phyloP scores from a whole-genome alignment of 2,797 vertebrate genomes.

The Peromyscus nudipes region DNA sequence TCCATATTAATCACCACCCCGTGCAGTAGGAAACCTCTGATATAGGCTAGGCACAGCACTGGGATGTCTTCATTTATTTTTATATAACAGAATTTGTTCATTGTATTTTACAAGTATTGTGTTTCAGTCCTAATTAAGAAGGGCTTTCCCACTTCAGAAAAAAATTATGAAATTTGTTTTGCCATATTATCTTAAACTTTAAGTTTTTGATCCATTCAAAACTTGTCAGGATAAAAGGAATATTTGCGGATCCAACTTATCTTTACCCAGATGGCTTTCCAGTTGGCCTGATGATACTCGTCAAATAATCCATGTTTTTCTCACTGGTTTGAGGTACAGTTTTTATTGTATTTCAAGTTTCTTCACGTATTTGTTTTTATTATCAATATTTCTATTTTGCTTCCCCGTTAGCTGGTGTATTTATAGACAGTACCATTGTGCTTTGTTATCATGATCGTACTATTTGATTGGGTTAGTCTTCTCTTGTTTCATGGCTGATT shows the following conservation, averaged over 20 bases:
- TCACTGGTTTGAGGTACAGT: background rate
- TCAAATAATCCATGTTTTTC: background rate
- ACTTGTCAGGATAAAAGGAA: background rate
- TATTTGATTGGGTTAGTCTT: background rate
- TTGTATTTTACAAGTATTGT: conserved; percentile 1
- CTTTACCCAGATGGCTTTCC: background rate
- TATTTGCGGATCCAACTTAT: background rate
- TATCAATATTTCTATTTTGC: background rate
- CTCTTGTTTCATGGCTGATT: background rate
- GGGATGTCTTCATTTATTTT: background rate
- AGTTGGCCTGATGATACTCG: background rate
- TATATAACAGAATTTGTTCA: background rate
- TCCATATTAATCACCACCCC: background rate
- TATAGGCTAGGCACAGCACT: background rate
- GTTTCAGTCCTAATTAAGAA: background rate
- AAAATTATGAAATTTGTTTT: background rate
- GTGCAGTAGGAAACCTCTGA: background rate
- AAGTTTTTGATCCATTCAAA: background rate
- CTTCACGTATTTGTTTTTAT: background rate
- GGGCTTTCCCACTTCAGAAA: background rate
- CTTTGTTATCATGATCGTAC: background rate
- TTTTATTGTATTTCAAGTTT: background rate
- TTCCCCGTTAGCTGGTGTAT: background rate
- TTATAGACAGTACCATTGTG: background rate
- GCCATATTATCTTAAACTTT: background rate